Conservation (phyloP, 2,888 invertebrate species). For the Desoria tigrina region DNA sequence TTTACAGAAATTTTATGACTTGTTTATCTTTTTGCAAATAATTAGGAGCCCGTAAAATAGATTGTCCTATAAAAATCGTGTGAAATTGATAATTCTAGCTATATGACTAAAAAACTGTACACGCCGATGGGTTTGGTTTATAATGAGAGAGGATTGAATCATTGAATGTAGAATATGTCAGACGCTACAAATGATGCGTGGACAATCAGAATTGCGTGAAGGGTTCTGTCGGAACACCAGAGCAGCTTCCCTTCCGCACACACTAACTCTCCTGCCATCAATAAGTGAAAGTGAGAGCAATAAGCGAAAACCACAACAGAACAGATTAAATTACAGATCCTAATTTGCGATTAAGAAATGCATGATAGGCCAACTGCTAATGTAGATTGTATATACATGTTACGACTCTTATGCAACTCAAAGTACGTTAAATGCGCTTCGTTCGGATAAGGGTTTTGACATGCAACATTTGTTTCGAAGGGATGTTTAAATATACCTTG, state of each 20-base stretch:
- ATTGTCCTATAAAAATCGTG: no score
- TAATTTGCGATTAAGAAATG: conserved; percentile 10
- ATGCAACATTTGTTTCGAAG: conserved; percentile 16
- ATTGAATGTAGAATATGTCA: not conserved
- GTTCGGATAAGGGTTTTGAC: conserved; percentile 7
- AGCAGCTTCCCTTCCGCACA: conserved; percentile 9
- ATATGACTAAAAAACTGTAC: no score
- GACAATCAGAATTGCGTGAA: conserved; percentile 34
- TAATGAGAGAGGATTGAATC: conserved; percentile 5
- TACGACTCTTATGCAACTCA: not conserved
- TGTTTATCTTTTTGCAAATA: no score
- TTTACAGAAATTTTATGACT: no score
- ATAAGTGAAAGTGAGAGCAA: conserved; percentile 13
- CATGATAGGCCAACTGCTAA: not conserved
- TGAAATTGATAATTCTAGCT: no score
- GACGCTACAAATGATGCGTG: conserved; percentile 37
- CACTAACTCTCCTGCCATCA: not conserved
- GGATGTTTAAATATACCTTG: conserved; percentile 8
- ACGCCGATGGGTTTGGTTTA: not conserved
- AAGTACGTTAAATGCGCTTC: not conserved
- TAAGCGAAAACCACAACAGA: conserved; percentile 1
- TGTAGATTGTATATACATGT: not conserved
- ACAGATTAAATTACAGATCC: not conserved
- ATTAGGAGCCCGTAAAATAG: no score
- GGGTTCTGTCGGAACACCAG: conserved; percentile 11